Evolutionary conservation across 2,797 vertebrate genomes (phyloP), one percentile per base, ranked within the genome.

Genomic region (Petrocephalus sullivani): DNA sequence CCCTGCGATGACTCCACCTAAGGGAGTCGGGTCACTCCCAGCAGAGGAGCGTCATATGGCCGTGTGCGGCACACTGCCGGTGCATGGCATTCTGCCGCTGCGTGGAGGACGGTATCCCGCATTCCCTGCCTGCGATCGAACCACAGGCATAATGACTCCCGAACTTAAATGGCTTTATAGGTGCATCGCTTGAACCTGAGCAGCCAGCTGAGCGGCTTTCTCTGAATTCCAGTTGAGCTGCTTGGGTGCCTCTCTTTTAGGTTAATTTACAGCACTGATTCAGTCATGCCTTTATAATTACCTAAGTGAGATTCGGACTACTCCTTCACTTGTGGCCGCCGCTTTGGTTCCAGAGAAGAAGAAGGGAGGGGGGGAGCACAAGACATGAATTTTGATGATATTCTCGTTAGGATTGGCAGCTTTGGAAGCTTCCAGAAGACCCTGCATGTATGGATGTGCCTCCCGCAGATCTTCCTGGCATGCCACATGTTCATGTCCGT

Each of bases 361-460:
- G 86, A 87, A 23, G 92, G 85, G n/a, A 91, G 7, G 19, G 58
- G n/a, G 33, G 21, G 86, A 54, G 75, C 75, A 46, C 41, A 19
- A 71, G 89, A 49, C 49, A 92, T 95, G 92, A 93, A 93, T 88
- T 95, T 95, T 56, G 94, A 95, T 90, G 90, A 94, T 23, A 91
- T 95, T 21, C 93, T 95, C 54, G 14, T 81, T 37, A 87, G 84
- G n/a, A 94, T 95, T 3, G 95, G 95, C 54, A 94, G 94, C 67
- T 95, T 95, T 87, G 94, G 95, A 85, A 93, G 91, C 90, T 95
- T 94, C 91, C 95, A 95, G 94, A 95, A 95, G 91, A 89, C 89
- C 81, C 82, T 95, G 91, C 95, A 94, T 86, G 87, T 95, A 51
- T 95, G 94, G 95, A 95, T 95, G 89, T 95, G 94, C 89, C 84